These are phyloP conservation scores for Gonocerus acuteangulatus DNA, from an alignment of 2,888 invertebrate genomes.

Conservation along the genomic window DNA sequence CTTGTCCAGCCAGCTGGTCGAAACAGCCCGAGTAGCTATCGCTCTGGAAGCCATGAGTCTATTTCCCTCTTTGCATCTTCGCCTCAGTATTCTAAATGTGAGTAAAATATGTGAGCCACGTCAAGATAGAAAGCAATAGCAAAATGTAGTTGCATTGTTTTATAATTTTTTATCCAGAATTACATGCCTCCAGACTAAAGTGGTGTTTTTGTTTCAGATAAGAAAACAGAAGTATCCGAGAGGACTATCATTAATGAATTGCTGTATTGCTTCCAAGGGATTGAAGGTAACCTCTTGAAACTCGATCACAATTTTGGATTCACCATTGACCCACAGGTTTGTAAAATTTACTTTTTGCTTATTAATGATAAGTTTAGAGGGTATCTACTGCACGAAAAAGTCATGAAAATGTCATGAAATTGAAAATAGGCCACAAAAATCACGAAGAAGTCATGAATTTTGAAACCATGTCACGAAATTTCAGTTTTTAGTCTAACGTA, in stretches of 20 bases:
- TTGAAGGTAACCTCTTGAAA: slow-evolving; percentile 63
- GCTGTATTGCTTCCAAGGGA: slow-evolving; percentile 80
- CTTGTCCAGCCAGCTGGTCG: slow-evolving; percentile 2
- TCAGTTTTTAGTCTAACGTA: no score
- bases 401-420: no score
- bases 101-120: no score
- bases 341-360: slow-evolving; percentile 37
- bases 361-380: background rate
- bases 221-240: slow-evolving; percentile 24
- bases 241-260: slow-evolving; percentile 60
- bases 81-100: slow-evolving; percentile 9
- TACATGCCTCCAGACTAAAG: no score
- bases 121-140: no score
- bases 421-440: no score
- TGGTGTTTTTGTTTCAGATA: slow-evolving; percentile 21
- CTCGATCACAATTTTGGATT: slow-evolving; percentile 51
- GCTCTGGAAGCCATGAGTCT: background rate
- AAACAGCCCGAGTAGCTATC: background rate
- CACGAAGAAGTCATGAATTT: no score
- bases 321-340: slow-evolving; percentile 52
- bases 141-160: no score
- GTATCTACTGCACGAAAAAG: no score
- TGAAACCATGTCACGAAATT: no score
- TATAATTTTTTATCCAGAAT: no score
- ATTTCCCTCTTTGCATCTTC: background rate